Evolutionary conservation across 2,888 invertebrate species (phyloP).

Genomic region (Vannuccia rotundouncinata): DNA sequence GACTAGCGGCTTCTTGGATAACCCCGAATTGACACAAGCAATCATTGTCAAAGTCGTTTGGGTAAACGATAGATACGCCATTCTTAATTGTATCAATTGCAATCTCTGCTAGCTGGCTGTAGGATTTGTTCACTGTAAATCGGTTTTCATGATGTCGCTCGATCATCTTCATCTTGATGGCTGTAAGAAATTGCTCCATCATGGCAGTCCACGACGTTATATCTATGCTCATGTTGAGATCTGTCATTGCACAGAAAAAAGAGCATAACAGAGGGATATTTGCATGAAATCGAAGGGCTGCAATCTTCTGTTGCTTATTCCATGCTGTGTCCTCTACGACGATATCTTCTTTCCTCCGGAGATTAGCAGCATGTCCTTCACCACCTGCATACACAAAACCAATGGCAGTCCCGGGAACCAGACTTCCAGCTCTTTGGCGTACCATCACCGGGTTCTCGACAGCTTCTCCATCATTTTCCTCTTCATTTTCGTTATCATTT

Average conservation of each 20-base stretch:
- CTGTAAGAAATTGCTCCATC: conserved; percentile 38
- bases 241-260: conserved; percentile 37
- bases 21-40: conserved; percentile 29
- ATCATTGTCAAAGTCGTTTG: conserved; percentile 32
- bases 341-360: not conserved
- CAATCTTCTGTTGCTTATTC: conserved; percentile 2
- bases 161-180: conserved; percentile 39
- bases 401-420: conserved; percentile 19
- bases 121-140: conserved; percentile 40
- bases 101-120: conserved; percentile 43
- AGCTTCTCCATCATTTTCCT: not conserved
- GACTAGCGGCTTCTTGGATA: conserved; percentile 26
- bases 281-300: conserved; percentile 22
- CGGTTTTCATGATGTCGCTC: conserved; percentile 39
- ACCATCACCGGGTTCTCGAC: not conserved
- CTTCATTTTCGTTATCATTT: not conserved
- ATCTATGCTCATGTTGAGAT: conserved; percentile 34
- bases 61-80: conserved; percentile 22
- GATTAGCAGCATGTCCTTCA: not conserved
- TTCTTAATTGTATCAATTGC: conserved; percentile 41
- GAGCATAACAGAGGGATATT: conserved; percentile 39
- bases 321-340: conserved; percentile 11
- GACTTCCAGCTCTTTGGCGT: conserved; percentile 30
- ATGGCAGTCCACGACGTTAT: conserved; percentile 38
- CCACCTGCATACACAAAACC: conserved; percentile 5